Percentiles rank a stretch among this genome's conserved stretches.
These are phyloP conservation scores for Silurus lanzhouensis DNA, from an alignment of 2,797 vertebrate genomes.

Conservation along the genomic window DNA sequence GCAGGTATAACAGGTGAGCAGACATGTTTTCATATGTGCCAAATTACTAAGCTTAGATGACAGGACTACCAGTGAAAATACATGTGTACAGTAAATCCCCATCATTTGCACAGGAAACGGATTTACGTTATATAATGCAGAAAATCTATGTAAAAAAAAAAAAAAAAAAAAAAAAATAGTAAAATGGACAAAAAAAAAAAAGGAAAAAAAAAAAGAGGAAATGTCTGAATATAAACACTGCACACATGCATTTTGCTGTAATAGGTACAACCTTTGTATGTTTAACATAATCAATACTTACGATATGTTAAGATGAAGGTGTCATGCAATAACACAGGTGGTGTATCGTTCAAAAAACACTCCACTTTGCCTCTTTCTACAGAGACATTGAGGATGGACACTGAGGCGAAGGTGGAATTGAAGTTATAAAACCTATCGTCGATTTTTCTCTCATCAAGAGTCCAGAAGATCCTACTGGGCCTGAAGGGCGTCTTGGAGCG, in stretches of 20 bases:
- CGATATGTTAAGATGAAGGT: slow-evolving; percentile 8
- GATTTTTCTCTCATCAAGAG: slow-evolving; percentile 18
- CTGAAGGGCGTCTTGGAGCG: not conserved
- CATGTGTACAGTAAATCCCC: too few species aligned
- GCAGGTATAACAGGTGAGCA: too few species aligned
- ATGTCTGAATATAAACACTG: not conserved
- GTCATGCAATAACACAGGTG: not conserved
- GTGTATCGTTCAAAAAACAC: not conserved
- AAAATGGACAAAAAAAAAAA: too few species aligned
- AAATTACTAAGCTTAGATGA: too few species aligned
- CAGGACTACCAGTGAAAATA: too few species aligned
- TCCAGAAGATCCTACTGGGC: slow-evolving; percentile 29
- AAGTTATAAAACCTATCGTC: not conserved
- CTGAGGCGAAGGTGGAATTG: slow-evolving; percentile 25
- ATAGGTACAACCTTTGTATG: not conserved
- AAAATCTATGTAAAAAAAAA: not conserved
- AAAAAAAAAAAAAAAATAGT: not conserved
- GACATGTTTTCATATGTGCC: too few species aligned
- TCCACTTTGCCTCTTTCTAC: not conserved
- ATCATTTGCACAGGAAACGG: not conserved
- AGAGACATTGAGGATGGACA: slow-evolving; percentile 6
- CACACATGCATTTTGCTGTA: not conserved
- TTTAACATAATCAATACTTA: slow-evolving; percentile 18
- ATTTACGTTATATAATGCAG: not conserved
- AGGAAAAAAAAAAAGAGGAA: too few species aligned